Evolutionary conservation across 2,797 vertebrate genomes (phyloP).

Genomic region (Pseudochaenichthys georgianus): DNA sequence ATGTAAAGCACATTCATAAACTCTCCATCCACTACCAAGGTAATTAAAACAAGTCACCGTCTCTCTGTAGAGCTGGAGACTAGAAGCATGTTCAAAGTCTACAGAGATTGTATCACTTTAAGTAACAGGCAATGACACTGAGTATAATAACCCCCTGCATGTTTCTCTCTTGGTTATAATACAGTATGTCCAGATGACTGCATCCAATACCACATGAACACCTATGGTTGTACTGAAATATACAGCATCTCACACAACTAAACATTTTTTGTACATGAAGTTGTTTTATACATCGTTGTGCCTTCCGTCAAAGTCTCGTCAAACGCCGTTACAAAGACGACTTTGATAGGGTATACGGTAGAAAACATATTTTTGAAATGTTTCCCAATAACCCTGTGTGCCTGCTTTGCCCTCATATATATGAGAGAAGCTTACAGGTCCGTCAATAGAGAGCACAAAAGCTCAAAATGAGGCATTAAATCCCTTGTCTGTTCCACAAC

Average conservation of each 20-base stretch:
- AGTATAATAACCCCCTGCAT: slow-evolving; percentile 51
- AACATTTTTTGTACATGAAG: slow-evolving; percentile 87
- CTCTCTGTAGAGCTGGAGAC: slow-evolving; percentile 68
- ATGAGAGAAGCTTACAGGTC: slow-evolving; percentile 59
- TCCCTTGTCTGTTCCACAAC: slow-evolving; percentile 60
- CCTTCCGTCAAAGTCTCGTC: slow-evolving; percentile 88
- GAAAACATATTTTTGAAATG: slow-evolving; percentile 76
- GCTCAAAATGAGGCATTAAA: slow-evolving; percentile 70
- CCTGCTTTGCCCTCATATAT: slow-evolving; percentile 57
- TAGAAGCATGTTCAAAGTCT: slow-evolving; percentile 65
- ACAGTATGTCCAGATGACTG: slow-evolving; percentile 75
- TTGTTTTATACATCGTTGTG: slow-evolving; percentile 84
- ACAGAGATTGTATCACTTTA: slow-evolving; percentile 71
- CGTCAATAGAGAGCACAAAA: slow-evolving; percentile 54
- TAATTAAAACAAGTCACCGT: slow-evolving; percentile 76
- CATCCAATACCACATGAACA: slow-evolving; percentile 75
- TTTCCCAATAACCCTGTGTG: slow-evolving; percentile 58
- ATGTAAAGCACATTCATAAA: slow-evolving; percentile 76
- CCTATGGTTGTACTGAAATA: slow-evolving; percentile 82
- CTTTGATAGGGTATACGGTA: slow-evolving; percentile 83
- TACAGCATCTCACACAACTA: slow-evolving; percentile 89
- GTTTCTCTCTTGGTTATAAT: slow-evolving; percentile 56
- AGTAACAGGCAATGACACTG: slow-evolving; percentile 63
- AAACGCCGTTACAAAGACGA: slow-evolving; percentile 85
- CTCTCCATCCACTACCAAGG: slow-evolving; percentile 57